These are phyloP conservation scores for Propithecus coquereli DNA, from an alignment of 2,113 vertebrate species.

Conservation along the genomic window DNA sequence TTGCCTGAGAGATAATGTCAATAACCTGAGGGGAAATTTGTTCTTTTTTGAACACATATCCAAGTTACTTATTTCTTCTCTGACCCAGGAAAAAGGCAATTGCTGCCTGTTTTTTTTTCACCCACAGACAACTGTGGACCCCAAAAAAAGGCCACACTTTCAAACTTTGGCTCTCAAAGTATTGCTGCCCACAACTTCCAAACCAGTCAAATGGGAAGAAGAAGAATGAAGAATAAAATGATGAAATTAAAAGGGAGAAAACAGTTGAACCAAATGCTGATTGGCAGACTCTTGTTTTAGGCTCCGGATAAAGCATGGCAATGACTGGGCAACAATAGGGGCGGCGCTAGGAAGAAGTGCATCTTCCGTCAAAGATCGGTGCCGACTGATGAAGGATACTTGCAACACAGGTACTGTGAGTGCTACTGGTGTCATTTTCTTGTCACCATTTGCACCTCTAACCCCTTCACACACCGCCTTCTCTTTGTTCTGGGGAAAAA, in stretches of 20 bases:
- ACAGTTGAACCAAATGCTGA: conserved; percentile 71
- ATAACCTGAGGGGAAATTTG: conserved; percentile 73
- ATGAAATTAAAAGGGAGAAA: conserved; percentile 77
- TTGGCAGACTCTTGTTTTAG: conserved; percentile 82
- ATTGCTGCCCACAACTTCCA: conserved; percentile 79
- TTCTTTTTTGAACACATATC: conserved; percentile 76
- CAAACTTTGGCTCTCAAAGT: conserved; percentile 80
- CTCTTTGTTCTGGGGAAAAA: not conserved
- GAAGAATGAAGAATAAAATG: conserved; percentile 80
- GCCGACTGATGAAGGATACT: conserved; percentile 98
- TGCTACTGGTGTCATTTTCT: not conserved
- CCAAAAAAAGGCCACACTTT: conserved; percentile 78
- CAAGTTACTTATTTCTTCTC: conserved; percentile 79
- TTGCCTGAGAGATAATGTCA: conserved; percentile 66
- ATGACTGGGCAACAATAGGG: conserved; percentile 99
- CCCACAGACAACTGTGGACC: conserved; percentile 80
- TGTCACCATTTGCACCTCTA: not conserved
- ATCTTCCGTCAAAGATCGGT: conserved; percentile 98
- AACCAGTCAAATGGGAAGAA: conserved; percentile 79
- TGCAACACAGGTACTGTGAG: conserved; percentile 93
- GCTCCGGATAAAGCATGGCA: conserved; percentile 95
- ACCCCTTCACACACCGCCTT: not conserved
- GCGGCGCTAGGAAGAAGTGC: conserved; percentile 96
- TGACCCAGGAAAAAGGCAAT: conserved; percentile 80
- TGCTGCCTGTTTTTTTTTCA: conserved; percentile 80